Conservation (phyloP, 2,113 vertebrate species). For the Notarius lentiginosus region DNA sequence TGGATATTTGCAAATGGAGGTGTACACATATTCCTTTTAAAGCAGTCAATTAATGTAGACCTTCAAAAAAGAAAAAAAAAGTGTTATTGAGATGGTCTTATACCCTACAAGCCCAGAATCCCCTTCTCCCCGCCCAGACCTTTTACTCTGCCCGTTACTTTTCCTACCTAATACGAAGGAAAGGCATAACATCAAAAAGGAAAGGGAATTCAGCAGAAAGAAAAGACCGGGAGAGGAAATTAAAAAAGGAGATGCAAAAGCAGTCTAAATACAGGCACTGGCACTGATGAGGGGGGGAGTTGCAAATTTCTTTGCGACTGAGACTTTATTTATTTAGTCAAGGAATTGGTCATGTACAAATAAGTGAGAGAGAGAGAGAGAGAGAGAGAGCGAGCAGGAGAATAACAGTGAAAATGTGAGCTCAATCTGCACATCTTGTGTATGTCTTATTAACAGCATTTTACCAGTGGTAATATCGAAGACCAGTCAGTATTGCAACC, state of each 20-base stretch:
- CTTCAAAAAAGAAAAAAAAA: not conserved
- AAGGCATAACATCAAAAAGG: not conserved
- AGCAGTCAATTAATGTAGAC: not conserved
- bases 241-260: not conserved
- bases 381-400: not conserved
- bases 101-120: not conserved
- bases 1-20: not conserved
- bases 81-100: not conserved
- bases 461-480: not conserved
- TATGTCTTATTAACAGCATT: not conserved
- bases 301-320: not conserved
- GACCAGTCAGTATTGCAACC: not conserved
- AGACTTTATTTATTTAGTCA: conserved; percentile 18
- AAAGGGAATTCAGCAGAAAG: not conserved
- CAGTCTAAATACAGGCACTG: not conserved
- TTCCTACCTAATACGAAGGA: not conserved
- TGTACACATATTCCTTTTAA: not conserved
- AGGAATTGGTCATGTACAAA: conserved; percentile 8
- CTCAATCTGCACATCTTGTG: not conserved
- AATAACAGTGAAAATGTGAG: not conserved
- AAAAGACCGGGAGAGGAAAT: not conserved
- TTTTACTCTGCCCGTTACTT: not conserved
- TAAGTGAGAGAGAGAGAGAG: not conserved
- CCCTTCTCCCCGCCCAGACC: not conserved
- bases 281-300: not conserved